Evolutionary conservation across 2,888 invertebrate species (phyloP).

Genomic region (Diachrysia chrysitis): DNA sequence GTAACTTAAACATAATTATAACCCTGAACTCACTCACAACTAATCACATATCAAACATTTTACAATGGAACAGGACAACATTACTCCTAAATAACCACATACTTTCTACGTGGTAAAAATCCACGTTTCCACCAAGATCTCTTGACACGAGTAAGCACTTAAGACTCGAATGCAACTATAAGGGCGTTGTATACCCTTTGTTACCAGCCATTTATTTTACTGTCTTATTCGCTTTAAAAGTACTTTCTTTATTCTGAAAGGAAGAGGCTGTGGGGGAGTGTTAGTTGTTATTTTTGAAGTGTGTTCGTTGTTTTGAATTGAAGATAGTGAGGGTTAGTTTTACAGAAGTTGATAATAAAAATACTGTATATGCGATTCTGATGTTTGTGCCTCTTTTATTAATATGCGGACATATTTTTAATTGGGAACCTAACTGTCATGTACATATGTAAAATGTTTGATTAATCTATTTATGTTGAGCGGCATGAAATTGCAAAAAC

Average conservation of each 20-base stretch:
- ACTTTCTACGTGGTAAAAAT: slow-evolving; percentile 35
- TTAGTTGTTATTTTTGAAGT: slow-evolving; percentile 23
- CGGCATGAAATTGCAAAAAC: too few relatives aligned
- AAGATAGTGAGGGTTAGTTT: not conserved
- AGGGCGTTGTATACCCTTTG: slow-evolving; percentile 58
- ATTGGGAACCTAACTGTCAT: too few relatives aligned
- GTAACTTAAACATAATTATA: too few relatives aligned
- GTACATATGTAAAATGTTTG: too few relatives aligned
- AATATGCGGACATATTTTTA: too few relatives aligned
- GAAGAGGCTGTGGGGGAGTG: slow-evolving; percentile 20
- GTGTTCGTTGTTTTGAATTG: not conserved
- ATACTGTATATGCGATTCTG: not conserved
- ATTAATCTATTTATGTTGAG: too few relatives aligned
- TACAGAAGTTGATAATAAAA: too few relatives aligned
- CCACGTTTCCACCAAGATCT: slow-evolving; percentile 41
- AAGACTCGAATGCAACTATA: slow-evolving; percentile 50
- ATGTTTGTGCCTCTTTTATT: too few relatives aligned
- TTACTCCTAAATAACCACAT: slow-evolving; percentile 14
- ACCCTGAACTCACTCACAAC: too few relatives aligned
- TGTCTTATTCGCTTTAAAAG: slow-evolving; percentile 58
- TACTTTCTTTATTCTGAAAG: slow-evolving; percentile 51
- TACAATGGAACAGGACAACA: slow-evolving; percentile 1
- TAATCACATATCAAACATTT: too few relatives aligned
- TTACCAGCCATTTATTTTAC: slow-evolving; percentile 55
- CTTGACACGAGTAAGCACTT: slow-evolving; percentile 59